Percentiles rank a stretch among this genome's conserved stretches.
Evolutionary conservation across 2,797 vertebrate species (phyloP).

Genomic region (Cossypha caffra): DNA sequence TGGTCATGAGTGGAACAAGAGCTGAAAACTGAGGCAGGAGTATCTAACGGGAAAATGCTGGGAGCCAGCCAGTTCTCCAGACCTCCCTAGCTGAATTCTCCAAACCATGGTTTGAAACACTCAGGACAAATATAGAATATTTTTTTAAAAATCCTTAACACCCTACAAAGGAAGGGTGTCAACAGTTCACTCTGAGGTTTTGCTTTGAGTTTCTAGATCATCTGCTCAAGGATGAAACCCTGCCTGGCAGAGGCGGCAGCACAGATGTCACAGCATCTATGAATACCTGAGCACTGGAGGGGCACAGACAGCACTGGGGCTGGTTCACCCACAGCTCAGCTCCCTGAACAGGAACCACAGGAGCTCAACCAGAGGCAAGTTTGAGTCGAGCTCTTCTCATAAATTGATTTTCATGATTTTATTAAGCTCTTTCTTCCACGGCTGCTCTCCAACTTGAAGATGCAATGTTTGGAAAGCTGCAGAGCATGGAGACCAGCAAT

Average conservation of each 20-base stretch:
- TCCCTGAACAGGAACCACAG: not conserved
- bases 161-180: not conserved
- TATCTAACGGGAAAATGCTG: not conserved
- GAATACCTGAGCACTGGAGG: not conserved
- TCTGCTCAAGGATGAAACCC: not conserved
- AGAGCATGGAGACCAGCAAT: not conserved
- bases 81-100: not conserved
- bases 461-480: not conserved
- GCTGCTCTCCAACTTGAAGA: not conserved
- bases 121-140: not conserved
- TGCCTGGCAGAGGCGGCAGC: not conserved
- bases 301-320: not conserved
- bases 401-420: not conserved
- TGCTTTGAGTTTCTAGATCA: not conserved
- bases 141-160: not conserved
- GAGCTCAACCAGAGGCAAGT: not conserved
- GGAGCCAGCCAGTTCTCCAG: not conserved
- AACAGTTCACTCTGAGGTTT: not conserved
- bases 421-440: not conserved
- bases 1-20: not conserved
- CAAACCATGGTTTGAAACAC: not conserved
- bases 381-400: accelerated
- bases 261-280: not conserved
- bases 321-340: not conserved
- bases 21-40: not conserved